Conservation (phyloP, 2,113 vertebrate species). For the Festucalex cinctus region DNA sequence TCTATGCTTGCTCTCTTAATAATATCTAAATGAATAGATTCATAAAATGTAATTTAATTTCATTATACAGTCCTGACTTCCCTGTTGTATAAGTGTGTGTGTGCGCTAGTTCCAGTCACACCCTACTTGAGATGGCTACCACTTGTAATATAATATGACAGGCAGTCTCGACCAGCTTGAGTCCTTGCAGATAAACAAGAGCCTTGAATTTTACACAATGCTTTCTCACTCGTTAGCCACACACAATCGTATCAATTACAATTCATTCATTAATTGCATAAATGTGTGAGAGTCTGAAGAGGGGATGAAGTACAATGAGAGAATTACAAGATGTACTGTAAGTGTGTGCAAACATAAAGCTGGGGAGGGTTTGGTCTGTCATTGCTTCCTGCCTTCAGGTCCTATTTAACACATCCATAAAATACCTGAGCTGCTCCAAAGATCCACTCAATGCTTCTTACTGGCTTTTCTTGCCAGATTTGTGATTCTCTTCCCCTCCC, state of each 20-base stretch:
- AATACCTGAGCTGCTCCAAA: constrained; percentile 28
- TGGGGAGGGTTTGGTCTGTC: constrained; percentile 17
- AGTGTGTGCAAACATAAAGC: not conserved
- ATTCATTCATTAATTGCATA: constrained; percentile 24
- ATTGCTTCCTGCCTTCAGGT: constrained; percentile 49
- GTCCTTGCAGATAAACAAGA: not conserved
- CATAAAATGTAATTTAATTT: not conserved
- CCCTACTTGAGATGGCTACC: not conserved
- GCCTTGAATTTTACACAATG: not conserved
- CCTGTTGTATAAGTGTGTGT: not conserved
- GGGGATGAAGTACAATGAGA: not conserved
- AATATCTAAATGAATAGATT: not conserved
- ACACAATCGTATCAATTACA: not conserved
- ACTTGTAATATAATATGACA: not conserved
- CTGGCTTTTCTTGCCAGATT: constrained; percentile 5
- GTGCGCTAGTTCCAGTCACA: not conserved
- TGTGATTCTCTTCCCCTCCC: constrained; percentile 5
- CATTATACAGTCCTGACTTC: not conserved
- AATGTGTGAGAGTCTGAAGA: not conserved
- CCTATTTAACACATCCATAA: constrained; percentile 52
- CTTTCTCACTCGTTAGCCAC: not conserved
- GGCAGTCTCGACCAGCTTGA: not conserved
- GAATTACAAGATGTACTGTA: constrained; percentile 41
- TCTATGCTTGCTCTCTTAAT: not conserved
- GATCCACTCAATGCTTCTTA: not conserved